A percentile compares a stretch with the other conserved stretches of the same genome.
phyloP scores from a whole-genome alignment of 2,888 invertebrate genomes.

The Rhynchonema sp. region DNA sequence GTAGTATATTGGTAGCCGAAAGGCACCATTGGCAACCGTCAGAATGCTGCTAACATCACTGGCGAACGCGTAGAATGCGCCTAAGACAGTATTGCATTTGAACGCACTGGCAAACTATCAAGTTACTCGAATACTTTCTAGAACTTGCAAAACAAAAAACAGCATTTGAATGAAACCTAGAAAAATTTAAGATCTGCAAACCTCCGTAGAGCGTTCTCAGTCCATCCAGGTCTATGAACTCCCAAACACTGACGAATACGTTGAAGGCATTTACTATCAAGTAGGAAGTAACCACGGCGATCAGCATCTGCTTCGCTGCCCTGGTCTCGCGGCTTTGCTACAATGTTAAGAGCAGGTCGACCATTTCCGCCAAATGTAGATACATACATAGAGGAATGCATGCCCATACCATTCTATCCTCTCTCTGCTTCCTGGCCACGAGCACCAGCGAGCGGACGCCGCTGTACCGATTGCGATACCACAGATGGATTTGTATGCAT shows the following conservation, averaged over 20 bases:
- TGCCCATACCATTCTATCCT: not conserved
- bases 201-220: not conserved
- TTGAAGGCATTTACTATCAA: not conserved
- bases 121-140: too few species aligned
- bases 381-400: too few species aligned
- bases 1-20: not conserved
- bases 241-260: not conserved
- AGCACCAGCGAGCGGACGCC: not conserved
- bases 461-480: not conserved
- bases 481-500: not conserved
- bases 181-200: too few species aligned
- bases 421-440: not conserved
- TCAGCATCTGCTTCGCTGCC: not conserved
- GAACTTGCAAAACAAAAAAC: too few species aligned
- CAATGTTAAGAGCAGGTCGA: not conserved
- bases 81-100: not conserved
- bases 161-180: too few species aligned
- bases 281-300: not conserved
- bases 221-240: not conserved
- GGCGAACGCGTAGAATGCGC: not conserved
- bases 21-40: not conserved
- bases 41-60: not conserved
- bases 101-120: too few species aligned
- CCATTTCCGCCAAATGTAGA: too few species aligned
- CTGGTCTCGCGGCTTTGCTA: not conserved